phyloP scores from a whole-genome alignment of 2,888 invertebrate species.

The Megastigmus dorsalis region DNA sequence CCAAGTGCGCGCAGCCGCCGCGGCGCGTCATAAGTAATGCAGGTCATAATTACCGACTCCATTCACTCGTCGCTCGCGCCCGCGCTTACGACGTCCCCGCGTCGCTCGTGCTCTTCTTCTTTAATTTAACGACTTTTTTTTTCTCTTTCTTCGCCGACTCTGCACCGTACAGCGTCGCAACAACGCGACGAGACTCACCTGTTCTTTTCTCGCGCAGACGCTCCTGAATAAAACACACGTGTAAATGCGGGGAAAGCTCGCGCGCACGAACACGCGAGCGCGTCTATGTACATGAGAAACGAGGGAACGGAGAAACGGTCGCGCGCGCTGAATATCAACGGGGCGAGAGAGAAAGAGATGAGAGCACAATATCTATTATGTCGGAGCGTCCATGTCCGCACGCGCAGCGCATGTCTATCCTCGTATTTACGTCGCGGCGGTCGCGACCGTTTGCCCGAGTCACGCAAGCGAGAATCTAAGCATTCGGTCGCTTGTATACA shows the following conservation, averaged over 20 bases:
- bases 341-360: no score
- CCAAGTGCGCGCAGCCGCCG: no score
- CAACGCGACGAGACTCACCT: conserved; percentile 50
- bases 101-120: conserved; percentile 43
- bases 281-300: conserved; percentile 1
- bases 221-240: conserved; percentile 66
- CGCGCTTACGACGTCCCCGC: conserved; percentile 21
- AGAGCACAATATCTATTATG: not conserved
- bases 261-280: not conserved
- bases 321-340: conserved; percentile 34
- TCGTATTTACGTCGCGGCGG: conserved; percentile 18
- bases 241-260: conserved; percentile 59
- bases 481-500: not conserved
- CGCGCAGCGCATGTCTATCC: not conserved
- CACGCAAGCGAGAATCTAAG: conserved; percentile 17
- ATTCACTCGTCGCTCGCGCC: conserved; percentile 60
- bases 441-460: conserved; percentile 26
- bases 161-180: not conserved
- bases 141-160: conserved; percentile 31
- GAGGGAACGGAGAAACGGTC: conserved; percentile 16
- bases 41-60: conserved; percentile 67
- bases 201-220: no score
- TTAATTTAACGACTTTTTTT: conserved; percentile 69
- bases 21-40: conserved; percentile 70
- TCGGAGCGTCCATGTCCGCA: not conserved